Evolutionary conservation across 1,140 invertebrate genomes (phyloP), one percentile per base, ranked within the genome.

Genomic region (Copidosoma floridanum): DNA sequence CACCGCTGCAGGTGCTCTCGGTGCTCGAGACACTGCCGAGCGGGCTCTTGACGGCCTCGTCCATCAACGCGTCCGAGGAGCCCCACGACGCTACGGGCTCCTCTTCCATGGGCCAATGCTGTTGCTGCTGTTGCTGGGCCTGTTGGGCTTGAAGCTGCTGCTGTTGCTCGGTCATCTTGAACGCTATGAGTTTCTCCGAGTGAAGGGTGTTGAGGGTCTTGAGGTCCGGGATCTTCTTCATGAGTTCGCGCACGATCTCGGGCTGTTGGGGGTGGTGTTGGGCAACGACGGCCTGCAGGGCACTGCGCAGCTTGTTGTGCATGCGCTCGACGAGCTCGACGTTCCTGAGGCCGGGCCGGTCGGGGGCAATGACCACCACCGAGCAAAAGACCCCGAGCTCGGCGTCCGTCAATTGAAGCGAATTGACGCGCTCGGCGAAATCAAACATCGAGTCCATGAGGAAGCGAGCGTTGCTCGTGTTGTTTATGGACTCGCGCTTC

Each of bases 381-480:
- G 95, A 93, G 81, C 93, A 96, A 81, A 98, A 96, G 1, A 99
- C 82, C 26, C 93, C 95, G 55, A 98, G 86, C 75, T 98, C 94
- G 27, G 91, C 89, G 74, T 98, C 96, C 11, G 90, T 90, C 51
- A 99, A 82, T 71, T 90, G 86, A 72, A 98, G 85, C 7, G 87
- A 86, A 75, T 97, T 97, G 76, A 98, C 89, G 65, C 93, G 85
- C 72, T 97, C 94, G 38, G 95, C 93, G 79, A 99, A 97, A 71
- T 98, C 96, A 76, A 98, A 97, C 82, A 97, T 98, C 61, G 93
- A 96, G 72, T 97, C 93, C 79, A 97, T 91, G 26, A 99, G 86
- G 75, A 97, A 97, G 66, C 93, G 85, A 11, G 94, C 93, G 80
- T 96, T 96, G 62, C 90, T 92, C 68, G 88, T 90, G 73, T 90